Base-by-base conservation (phyloP, 2,888 invertebrate species). In the Phalera bucephala region DNA sequence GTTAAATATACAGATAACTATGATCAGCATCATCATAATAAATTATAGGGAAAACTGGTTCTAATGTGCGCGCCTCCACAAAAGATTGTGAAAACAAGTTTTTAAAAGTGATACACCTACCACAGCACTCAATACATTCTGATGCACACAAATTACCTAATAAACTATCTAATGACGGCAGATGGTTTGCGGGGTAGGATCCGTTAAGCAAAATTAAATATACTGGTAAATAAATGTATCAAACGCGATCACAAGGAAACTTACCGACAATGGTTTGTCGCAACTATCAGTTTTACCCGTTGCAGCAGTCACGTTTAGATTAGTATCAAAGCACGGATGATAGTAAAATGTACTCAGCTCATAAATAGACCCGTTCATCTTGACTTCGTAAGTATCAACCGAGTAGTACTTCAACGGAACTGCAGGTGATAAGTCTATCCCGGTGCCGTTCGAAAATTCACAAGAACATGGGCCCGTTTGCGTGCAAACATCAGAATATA, bases 391-490 rank as follows among this genome's bases (percentile, higher is more conserved):
- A n/a, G 41, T 68, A 53, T 75, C 58, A 29, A 79, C 69, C 27
- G 50, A 32, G 48, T 72, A 82, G 67, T 82, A 83, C 2, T 54
- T 55, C 36, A 64, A 40, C 40, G 72, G 72, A 43, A 60, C 60
- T 29, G 75, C 58, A 25, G 80, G 75, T 25, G 74, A 56, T 43
- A 90, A 66, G 68, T 90, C 89, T 50, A 89, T 77, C 56, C 88
- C 88, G 56, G 89, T 88, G 42, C 90, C 90, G 73, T 89, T 89
- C 3, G 82, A 50, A 68, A 84, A 90, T 48, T 71, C 79, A 62
- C 90, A 90, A 33, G 66, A 61, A 57, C 90, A 90, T 2, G 86
- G 65, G 27, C 73, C 73, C 52, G 68, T 80, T 39, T 68, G 60
- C 15, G 70, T 73, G 61, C 90, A 90, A 21, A 58, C 52, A 46